Conservation (phyloP, 2,113 vertebrate species). For the Spermophilus dauricus region DNA sequence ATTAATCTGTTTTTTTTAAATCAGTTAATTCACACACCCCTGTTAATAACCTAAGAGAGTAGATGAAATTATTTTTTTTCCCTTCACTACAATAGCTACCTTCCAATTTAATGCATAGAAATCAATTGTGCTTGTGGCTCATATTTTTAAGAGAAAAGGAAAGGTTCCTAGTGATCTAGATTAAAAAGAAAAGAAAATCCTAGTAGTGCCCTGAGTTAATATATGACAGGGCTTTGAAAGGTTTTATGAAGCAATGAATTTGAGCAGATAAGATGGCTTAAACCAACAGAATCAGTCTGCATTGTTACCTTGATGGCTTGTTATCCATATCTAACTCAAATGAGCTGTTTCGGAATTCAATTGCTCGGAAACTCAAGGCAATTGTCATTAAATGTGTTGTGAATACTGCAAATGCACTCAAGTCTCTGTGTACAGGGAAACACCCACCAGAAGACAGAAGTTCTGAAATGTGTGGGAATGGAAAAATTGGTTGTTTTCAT, state of each 20-base stretch:
- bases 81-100: background rate
- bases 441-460: background rate
- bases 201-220: background rate
- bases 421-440: background rate
- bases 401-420: background rate
- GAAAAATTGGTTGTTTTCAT: conserved; percentile 2
- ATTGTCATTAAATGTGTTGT: background rate
- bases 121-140: background rate
- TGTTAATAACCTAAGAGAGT: background rate
- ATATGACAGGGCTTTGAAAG: background rate
- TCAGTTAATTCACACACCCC: background rate
- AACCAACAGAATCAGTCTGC: background rate
- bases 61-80: background rate
- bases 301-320: background rate
- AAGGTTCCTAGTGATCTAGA: background rate
- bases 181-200: background rate
- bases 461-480: background rate
- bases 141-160: conserved; percentile 51
- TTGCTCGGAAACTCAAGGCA: background rate
- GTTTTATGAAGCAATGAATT: conserved; percentile 7
- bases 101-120: background rate
- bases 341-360: background rate
- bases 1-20: background rate
- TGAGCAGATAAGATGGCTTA: background rate
- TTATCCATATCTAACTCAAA: background rate